Conservation (phyloP, 2,797 vertebrate genomes). For the Takifugu rubripes region DNA sequence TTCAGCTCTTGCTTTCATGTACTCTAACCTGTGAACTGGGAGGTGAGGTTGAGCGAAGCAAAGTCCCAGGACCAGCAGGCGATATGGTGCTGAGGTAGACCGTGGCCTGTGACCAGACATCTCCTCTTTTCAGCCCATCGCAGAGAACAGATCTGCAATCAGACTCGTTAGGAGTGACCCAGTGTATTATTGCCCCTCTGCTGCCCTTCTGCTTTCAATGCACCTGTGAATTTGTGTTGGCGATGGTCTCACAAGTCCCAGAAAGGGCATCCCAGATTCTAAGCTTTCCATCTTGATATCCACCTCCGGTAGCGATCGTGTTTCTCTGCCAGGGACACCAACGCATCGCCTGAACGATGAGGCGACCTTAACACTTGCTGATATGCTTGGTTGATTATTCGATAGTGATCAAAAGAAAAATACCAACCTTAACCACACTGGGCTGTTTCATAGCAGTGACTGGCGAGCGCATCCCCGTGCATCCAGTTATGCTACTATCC, state of each 20-base stretch:
- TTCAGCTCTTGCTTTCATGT: not conserved
- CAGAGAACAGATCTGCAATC: slow-evolving; percentile 78
- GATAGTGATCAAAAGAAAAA: not conserved
- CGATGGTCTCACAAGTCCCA: slow-evolving; percentile 64
- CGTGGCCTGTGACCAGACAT: slow-evolving; percentile 72
- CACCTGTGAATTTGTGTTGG: slow-evolving; percentile 79
- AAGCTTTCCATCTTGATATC: slow-evolving; percentile 77
- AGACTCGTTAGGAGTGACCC: not conserved
- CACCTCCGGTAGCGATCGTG: slow-evolving; percentile 74
- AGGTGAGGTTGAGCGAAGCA: slow-evolving; percentile 49
- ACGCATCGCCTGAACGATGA: slow-evolving; percentile 66
- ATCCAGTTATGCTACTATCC: slow-evolving; percentile 52
- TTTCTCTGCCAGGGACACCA: slow-evolving; percentile 81
- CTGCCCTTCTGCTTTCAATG: not conserved
- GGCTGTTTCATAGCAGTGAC: slow-evolving; percentile 62
- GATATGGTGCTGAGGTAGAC: slow-evolving; percentile 69
- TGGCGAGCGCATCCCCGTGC: slow-evolving; percentile 38
- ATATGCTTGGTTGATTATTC: too few relatives aligned
- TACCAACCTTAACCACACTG: slow-evolving; percentile 78
- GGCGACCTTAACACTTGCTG: not conserved
- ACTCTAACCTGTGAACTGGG: slow-evolving; percentile 66
- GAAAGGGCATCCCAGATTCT: slow-evolving; percentile 72
- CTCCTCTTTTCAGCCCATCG: slow-evolving; percentile 68
- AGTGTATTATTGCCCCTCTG: not conserved
- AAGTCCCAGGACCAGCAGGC: slow-evolving; percentile 72